phyloP scores from a whole-genome alignment of 2,113 vertebrate species.

The Pelecanoides urinatrix region DNA sequence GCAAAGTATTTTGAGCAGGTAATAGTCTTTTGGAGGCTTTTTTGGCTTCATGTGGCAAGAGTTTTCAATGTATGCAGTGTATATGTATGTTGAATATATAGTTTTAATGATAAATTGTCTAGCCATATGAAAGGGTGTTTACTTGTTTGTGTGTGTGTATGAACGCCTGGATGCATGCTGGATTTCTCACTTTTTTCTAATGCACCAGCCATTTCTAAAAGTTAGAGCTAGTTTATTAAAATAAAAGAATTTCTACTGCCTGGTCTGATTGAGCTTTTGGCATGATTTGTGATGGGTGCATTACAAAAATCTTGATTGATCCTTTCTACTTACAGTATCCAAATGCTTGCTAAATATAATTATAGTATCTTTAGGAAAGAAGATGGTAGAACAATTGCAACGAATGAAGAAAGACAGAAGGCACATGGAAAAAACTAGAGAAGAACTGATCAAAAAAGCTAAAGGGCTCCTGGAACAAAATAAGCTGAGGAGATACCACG shows the following conservation, averaged over 20 bases:
- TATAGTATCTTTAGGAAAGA: conserved; percentile 74
- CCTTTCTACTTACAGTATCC: neutral
- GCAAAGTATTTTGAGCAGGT: neutral
- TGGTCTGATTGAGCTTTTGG: neutral
- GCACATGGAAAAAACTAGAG: conserved; percentile 80
- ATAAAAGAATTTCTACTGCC: neutral
- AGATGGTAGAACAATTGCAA: conserved; percentile 77
- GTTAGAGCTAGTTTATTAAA: neutral
- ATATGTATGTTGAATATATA: neutral
- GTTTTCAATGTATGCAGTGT: neutral
- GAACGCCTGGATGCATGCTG: neutral
- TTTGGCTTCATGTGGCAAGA: neutral
- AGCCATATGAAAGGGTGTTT: neutral
- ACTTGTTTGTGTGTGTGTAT: neutral
- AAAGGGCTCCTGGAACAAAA: conserved; percentile 83
- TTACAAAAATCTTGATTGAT: neutral
- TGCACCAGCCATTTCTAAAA: neutral
- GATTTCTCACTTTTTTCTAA: neutral
- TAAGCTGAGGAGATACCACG: conserved; percentile 77
- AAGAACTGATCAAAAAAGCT: conserved; percentile 82
- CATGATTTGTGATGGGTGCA: neutral
- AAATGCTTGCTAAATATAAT: conserved; percentile 10
- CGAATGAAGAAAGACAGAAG: conserved; percentile 80
- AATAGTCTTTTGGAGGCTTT: neutral
- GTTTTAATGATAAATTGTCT: neutral